phyloP scores from a whole-genome alignment of 2,888 invertebrate genomes.

The Endomychus coccineus region DNA sequence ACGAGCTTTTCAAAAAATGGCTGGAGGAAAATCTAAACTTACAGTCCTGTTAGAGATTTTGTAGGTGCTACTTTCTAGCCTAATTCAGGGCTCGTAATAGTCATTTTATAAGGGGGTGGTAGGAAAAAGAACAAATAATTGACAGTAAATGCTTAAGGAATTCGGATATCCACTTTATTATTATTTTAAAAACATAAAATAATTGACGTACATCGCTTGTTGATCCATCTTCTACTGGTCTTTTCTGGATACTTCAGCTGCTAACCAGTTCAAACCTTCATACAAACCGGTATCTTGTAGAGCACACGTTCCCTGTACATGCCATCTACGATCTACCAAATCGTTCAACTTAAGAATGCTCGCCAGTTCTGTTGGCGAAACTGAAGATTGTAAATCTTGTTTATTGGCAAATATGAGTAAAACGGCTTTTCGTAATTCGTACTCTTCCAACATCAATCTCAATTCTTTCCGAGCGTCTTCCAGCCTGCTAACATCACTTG shows the following conservation, averaged over 20 bases:
- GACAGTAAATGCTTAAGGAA: too few species aligned
- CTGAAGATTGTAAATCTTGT: conserved; percentile 89
- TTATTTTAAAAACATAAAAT: too few species aligned
- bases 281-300: conserved; percentile 23
- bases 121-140: too few species aligned
- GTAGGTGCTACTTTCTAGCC: too few species aligned
- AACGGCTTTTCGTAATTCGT: conserved; percentile 84
- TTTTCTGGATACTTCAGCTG: conserved; percentile 21
- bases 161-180: too few species aligned
- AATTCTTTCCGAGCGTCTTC: conserved; percentile 85
- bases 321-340: conserved; percentile 57
- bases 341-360: conserved; percentile 81
- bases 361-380: conserved; percentile 85
- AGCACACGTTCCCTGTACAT: conserved; percentile 26
- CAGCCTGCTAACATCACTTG: conserved; percentile 88
- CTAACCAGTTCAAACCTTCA: conserved; percentile 28
- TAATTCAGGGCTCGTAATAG: too few species aligned
- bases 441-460: conserved; percentile 65
- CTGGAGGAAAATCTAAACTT: too few species aligned
- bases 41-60: too few species aligned
- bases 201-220: too few species aligned
- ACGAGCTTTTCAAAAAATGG: too few species aligned
- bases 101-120: too few species aligned
- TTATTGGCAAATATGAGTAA: conserved; percentile 93
- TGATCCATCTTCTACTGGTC: too few species aligned